A percentile compares a stretch with the other conserved stretches of the same genome.
Conservation (phyloP, 2,797 vertebrate species). For the Rhincodon typus region DNA sequence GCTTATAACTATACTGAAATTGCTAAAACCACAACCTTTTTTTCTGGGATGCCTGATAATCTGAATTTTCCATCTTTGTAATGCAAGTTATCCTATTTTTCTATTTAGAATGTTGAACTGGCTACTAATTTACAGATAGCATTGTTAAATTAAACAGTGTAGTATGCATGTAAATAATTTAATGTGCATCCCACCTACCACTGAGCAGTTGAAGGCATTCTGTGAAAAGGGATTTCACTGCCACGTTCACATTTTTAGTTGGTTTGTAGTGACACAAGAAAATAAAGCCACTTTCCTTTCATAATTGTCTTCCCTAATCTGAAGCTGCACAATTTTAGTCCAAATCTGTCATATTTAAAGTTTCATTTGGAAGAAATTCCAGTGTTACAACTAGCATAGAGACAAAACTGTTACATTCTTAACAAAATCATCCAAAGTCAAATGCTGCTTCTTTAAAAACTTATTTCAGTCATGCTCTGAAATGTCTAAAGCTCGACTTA, state of each 20-base stretch:
- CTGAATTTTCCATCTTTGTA: not conserved
- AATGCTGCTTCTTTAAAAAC: not conserved
- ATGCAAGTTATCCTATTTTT: not conserved
- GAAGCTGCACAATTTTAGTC: not conserved
- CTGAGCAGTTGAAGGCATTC: not conserved
- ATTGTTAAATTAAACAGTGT: not conserved
- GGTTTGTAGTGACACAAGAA: not conserved
- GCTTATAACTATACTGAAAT: slow-evolving; percentile 22
- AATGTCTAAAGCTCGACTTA: not conserved
- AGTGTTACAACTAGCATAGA: not conserved
- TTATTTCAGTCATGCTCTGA: not conserved
- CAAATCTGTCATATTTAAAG: not conserved
- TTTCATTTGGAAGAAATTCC: not conserved
- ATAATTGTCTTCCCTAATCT: not conserved
- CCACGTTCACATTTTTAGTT: not conserved
- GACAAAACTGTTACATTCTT: not conserved
- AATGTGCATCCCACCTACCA: not conserved
- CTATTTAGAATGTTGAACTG: not conserved
- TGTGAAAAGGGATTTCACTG: not conserved
- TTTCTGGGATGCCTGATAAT: not conserved
- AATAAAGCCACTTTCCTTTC: not conserved
- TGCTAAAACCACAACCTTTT: not conserved
- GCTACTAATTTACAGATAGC: not conserved
- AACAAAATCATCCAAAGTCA: not conserved
- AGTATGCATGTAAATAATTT: not conserved